A percentile compares a stretch with the other conserved stretches of the same genome.
Conservation (phyloP, 2,113 vertebrate species). For the Aepyceros melampus region DNA sequence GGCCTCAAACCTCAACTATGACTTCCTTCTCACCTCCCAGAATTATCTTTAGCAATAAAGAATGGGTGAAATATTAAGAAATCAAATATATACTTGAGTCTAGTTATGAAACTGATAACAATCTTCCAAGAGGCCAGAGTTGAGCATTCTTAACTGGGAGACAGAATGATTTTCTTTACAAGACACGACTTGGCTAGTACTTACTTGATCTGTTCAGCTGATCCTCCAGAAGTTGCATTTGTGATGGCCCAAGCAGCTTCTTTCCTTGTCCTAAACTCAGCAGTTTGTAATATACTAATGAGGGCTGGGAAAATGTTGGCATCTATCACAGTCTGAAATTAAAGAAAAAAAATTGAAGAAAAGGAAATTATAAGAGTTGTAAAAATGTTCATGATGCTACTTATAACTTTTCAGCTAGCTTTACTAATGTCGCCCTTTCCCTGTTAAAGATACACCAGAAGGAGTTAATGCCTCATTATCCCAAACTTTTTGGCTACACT, state of each 20-base stretch:
- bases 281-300: slow-evolving; percentile 95
- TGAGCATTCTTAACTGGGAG: not conserved
- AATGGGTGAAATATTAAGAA: not conserved
- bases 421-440: not conserved
- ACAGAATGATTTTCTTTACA: not conserved
- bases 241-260: slow-evolving; percentile 99
- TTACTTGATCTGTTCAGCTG: slow-evolving; percentile 95
- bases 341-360: slow-evolving; percentile 24
- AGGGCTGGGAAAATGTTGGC: slow-evolving; percentile 94
- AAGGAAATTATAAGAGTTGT: not conserved
- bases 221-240: slow-evolving; percentile 96
- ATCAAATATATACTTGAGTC: not conserved
- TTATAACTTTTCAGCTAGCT: not conserved
- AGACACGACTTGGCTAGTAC: not conserved
- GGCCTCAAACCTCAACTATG: not conserved
- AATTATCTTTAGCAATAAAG: not conserved
- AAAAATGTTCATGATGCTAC: not conserved
- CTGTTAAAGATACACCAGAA: not conserved
- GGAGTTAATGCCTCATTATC: not conserved
- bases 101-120: slow-evolving; percentile 8
- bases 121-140: not conserved
- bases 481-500: not conserved
- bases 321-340: slow-evolving; percentile 93
- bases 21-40: not conserved
- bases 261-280: slow-evolving; percentile 97